Evolutionary conservation across 2,888 invertebrate genomes (phyloP), one percentile per base, ranked within the genome.

Genomic region (Cantharis nigra): DNA sequence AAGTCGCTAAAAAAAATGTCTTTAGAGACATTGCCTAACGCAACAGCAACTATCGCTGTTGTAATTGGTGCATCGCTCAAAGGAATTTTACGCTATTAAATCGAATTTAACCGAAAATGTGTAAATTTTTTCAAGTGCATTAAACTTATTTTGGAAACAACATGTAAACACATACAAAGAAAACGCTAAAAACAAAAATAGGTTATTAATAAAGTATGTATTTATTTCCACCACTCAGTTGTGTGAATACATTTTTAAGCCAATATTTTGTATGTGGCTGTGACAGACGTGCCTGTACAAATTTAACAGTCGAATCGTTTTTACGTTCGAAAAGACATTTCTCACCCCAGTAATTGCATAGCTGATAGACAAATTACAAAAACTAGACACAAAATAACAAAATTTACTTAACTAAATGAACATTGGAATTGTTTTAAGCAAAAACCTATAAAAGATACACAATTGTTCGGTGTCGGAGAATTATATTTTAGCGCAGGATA

Each of bases 211-310:
- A 70, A 70, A 70, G 23, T 70, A 49, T 70, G 23, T 70, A 49
- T 70, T 70, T 70, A 62, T 70, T 70, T 70, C 33, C 30, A 70
- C 33, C 70, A 70, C 62, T 18, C 20, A 23, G 18, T 72, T 28
- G 13, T 33, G 72, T 67, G 23, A 16, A n/a, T 30, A 30, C 33
- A 70, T 33, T 70, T 70, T 62, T 49, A 71, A 62, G 23, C 70
- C 28, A 72, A 63, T 70, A 74, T 72, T 20, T 65, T 63, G 63
- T 63, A 63, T 20, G 67, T 75, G 75, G 71, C 33, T 71, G 30
- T 78, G 78, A 78, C 78, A 78, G 75, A 69, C 74, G 70, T 64
- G 70, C 69, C 72, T 69, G 75, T 16, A 74, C 70, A 71, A 72
- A 63, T 74, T 75, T 78, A 75, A 74, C 78, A 64, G 64, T 7